These are phyloP conservation scores for Rhynchopsitta pachyrhyncha DNA, from an alignment of 2,113 vertebrate species.

Conservation along the genomic window DNA sequence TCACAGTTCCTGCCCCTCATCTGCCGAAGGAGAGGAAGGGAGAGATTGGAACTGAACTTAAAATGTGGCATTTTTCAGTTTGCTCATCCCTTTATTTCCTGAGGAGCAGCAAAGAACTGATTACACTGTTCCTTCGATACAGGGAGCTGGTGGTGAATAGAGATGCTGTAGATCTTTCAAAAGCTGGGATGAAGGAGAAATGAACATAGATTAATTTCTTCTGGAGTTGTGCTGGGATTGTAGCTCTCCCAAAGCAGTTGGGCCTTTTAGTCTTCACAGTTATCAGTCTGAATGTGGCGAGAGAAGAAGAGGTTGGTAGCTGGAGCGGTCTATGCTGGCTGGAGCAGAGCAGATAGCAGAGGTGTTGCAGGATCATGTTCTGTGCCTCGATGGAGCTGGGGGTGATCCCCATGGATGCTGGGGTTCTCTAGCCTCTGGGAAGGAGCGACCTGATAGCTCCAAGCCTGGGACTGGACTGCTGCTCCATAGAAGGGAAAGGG, in stretches of 20 bases:
- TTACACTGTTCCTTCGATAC: background rate
- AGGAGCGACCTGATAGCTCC: background rate
- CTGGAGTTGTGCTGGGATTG: background rate
- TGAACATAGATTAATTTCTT: background rate
- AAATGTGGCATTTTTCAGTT: background rate
- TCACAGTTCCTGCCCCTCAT: background rate
- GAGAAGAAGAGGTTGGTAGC: background rate
- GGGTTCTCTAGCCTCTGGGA: background rate
- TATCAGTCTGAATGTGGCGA: background rate
- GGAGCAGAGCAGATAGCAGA: background rate
- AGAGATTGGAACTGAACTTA: background rate
- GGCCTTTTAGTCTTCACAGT: background rate
- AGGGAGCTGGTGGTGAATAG: background rate
- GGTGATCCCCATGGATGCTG: background rate
- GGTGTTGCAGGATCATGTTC: background rate
- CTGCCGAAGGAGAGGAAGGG: background rate
- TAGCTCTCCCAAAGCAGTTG: background rate
- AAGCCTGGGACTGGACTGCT: background rate
- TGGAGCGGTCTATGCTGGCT: rapidly evolving
- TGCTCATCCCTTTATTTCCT: background rate
- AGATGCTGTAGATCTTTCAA: background rate
- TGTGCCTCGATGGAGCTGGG: background rate
- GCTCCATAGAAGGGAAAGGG: background rate
- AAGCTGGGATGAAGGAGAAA: background rate
- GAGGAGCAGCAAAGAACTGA: background rate